These are phyloP conservation scores for Azorinus chamasolen DNA, from an alignment of 2,888 invertebrate genomes.

Conservation along the genomic window DNA sequence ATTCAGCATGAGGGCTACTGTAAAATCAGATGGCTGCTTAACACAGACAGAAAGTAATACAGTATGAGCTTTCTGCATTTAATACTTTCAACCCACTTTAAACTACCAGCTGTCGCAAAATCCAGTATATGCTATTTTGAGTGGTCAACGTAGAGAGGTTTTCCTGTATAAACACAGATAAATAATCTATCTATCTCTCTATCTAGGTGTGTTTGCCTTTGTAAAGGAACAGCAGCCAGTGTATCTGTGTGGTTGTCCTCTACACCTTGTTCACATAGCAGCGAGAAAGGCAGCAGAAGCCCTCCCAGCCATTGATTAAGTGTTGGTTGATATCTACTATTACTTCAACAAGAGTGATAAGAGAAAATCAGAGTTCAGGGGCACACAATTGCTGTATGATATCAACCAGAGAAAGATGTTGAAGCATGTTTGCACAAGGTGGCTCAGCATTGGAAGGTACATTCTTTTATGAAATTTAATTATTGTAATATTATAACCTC, in stretches of 20 bases:
- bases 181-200: slow-evolving; percentile 1
- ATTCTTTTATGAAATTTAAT: neutral
- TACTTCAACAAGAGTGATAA: slow-evolving; percentile 44
- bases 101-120: too few relatives aligned
- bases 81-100: too few relatives aligned
- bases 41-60: too few relatives aligned
- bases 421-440: too few relatives aligned
- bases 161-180: too few relatives aligned
- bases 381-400: slow-evolving; percentile 25
- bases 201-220: slow-evolving; percentile 28
- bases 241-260: slow-evolving; percentile 33
- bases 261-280: slow-evolving; percentile 36
- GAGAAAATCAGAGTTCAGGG: slow-evolving; percentile 28
- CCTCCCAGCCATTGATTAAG: too few relatives aligned
- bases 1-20: too few relatives aligned
- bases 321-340: slow-evolving; percentile 43
- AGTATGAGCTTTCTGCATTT: too few relatives aligned
- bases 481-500: too few relatives aligned
- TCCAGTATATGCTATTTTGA: too few relatives aligned
- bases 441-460: slow-evolving; percentile 40
- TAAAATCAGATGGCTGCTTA: too few relatives aligned
- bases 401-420: slow-evolving; percentile 38
- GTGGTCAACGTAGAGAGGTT: too few relatives aligned
- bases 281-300: slow-evolving; percentile 37
- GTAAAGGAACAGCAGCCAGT: slow-evolving; percentile 42